Evolutionary conservation across 2,797 vertebrate species (phyloP).

Genomic region (Rhinichthys osculus): DNA sequence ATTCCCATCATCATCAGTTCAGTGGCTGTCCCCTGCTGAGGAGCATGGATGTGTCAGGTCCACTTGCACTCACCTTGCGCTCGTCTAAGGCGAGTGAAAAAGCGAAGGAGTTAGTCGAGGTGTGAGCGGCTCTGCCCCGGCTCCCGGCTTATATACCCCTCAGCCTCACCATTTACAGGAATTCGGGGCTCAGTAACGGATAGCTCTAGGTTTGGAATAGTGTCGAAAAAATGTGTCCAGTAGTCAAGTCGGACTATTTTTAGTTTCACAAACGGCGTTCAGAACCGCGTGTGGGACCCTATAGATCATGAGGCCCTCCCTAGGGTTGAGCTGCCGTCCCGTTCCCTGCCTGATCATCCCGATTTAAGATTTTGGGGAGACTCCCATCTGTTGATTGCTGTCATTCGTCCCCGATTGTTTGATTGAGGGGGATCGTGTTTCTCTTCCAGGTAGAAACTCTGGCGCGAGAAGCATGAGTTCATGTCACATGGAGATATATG

Average conservation of each 20-base stretch:
- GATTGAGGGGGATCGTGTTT: constrained; percentile 41
- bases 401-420: background rate
- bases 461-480: background rate
- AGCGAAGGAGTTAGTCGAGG: constrained; percentile 74
- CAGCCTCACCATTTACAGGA: constrained; percentile 80
- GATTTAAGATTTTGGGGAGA: constrained; percentile 10
- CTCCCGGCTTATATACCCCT: constrained; percentile 76
- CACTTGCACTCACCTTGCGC: constrained; percentile 79
- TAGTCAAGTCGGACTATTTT: constrained; percentile 80
- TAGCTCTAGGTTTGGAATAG: constrained; percentile 71
- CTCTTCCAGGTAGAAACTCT: constrained; percentile 39
- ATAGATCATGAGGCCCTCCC: constrained; percentile 65
- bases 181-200: constrained; percentile 76
- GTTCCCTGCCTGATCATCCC: constrained; percentile 47
- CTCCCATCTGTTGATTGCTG: background rate
- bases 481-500: background rate
- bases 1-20: constrained; percentile 16
- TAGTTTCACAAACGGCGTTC: constrained; percentile 79
- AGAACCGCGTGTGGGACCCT: constrained; percentile 74
- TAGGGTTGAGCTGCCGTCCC: background rate
- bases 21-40: background rate
- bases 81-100: constrained; percentile 84
- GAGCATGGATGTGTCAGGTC: constrained; percentile 49
- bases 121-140: constrained; percentile 61
- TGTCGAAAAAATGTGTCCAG: constrained; percentile 85